These are phyloP conservation scores for Melanotus villosus DNA, from an alignment of 2,888 invertebrate genomes.

Conservation along the genomic window DNA sequence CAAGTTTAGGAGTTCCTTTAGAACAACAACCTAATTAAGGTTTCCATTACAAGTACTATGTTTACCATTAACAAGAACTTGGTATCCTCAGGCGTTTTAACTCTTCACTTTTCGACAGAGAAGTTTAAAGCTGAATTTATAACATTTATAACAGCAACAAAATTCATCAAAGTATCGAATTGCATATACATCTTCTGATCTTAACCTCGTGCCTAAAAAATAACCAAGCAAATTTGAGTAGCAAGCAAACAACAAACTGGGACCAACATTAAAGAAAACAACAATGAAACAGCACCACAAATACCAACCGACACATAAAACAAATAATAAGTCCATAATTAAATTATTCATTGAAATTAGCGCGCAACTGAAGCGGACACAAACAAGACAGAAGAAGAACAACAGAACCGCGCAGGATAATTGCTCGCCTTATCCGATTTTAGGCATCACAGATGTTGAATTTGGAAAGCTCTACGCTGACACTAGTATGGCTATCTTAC, in stretches of 20 bases:
- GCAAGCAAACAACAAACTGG: background rate
- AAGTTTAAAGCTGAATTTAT: too few relatives aligned
- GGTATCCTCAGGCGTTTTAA: conserved; percentile 24
- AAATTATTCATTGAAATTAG: conserved; percentile 56
- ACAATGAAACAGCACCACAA: conserved; percentile 37
- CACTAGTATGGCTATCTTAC: background rate
- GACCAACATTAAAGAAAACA: conserved; percentile 14
- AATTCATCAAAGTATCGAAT: too few relatives aligned
- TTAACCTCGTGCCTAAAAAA: conserved; percentile 6
- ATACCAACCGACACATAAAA: conserved; percentile 48
- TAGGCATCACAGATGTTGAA: conserved; percentile 39
- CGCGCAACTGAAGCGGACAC: conserved; percentile 46
- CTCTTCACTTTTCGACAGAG: too few relatives aligned
- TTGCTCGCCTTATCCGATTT: conserved; percentile 52
- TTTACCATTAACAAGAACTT: conserved; percentile 24
- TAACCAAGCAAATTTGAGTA: conserved; percentile 15
- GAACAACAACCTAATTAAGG: conserved; percentile 23
- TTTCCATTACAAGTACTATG: conserved; percentile 17
- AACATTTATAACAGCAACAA: too few relatives aligned
- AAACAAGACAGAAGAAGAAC: conserved; percentile 48
- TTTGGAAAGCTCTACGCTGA: conserved; percentile 1
- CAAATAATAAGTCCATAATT: conserved; percentile 55
- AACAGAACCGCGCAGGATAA: conserved; percentile 47
- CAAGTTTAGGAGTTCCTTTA: too few relatives aligned
- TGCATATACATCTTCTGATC: conserved; percentile 20